Percentiles rank a stretch among this genome's conserved stretches.
These are phyloP conservation scores for Spodoptera litura DNA, from an alignment of 1,140 invertebrate species.

Conservation along the genomic window DNA sequence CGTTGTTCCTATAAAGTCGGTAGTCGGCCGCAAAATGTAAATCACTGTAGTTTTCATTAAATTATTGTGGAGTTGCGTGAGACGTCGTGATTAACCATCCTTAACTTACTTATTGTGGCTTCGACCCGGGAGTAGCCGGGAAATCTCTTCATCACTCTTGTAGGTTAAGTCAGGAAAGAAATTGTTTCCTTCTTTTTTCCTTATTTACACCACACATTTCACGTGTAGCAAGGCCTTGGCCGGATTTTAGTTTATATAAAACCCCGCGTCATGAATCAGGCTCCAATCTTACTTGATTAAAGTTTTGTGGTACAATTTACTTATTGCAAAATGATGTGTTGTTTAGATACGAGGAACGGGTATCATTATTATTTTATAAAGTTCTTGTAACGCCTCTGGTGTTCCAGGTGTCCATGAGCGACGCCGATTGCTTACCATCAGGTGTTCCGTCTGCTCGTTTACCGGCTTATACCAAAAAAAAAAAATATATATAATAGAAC, in stretches of 20 bases:
- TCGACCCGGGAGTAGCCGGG: neutral
- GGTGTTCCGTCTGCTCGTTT: no score
- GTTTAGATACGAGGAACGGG: no score
- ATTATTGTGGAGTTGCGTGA: constrained; percentile 32
- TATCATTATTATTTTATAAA: no score
- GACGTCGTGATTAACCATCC: constrained; percentile 13
- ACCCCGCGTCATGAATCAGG: neutral
- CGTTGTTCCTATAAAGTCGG: neutral
- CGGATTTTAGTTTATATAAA: neutral
- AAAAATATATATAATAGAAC: no score
- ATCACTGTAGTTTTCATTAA: constrained; percentile 14
- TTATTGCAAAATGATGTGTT: no score
- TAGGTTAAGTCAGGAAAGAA: neutral
- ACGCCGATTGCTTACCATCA: no score
- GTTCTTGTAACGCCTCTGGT: no score
- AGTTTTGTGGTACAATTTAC: no score
- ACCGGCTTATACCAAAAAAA: no score
- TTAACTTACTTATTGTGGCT: constrained; percentile 7
- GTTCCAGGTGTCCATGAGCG: no score
- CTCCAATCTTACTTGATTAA: neutral
- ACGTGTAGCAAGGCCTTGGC: neutral
- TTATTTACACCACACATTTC: constrained; percentile 15
- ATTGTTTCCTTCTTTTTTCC: constrained; percentile 1
- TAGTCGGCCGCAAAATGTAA: neutral
- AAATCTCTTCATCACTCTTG: constrained; percentile 27